A percentile compares a stretch with the other conserved stretches of the same genome.
phyloP scores from a whole-genome alignment of 2,113 vertebrate genomes.

The human region DNA sequence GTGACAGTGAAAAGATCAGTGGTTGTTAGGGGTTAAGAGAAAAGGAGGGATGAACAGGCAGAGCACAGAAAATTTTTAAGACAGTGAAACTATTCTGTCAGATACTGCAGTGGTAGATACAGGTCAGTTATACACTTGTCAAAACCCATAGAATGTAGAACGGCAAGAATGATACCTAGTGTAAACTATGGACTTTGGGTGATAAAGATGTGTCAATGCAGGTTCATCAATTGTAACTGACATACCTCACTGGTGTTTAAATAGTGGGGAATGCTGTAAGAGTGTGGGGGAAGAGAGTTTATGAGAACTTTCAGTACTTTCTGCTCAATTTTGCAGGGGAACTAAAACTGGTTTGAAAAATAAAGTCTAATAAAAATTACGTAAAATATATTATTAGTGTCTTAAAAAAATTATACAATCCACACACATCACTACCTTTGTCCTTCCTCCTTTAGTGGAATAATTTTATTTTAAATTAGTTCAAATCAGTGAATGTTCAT shows the following conservation, averaged over 20 bases:
- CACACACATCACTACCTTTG: background rate
- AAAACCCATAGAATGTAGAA: background rate
- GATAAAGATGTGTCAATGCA: background rate
- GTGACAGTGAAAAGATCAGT: background rate
- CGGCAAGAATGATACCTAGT: background rate
- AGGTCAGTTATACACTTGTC: background rate
- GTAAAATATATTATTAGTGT: background rate
- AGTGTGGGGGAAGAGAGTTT: background rate
- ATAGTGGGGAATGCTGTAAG: fast-evolving
- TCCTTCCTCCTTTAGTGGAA: background rate
- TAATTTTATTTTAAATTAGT: background rate
- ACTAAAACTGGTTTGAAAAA: background rate
- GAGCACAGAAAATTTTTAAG: background rate
- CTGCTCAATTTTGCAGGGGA: background rate
- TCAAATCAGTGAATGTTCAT: background rate
- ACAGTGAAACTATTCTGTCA: background rate
- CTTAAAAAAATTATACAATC: background rate
- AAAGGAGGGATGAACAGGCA: background rate
- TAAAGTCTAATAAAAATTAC: background rate
- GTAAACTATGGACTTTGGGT: background rate
- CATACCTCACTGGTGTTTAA: background rate
- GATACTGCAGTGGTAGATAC: background rate
- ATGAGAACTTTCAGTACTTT: background rate
- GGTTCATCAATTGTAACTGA: background rate
- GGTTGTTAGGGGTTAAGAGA: background rate